Evolutionary conservation across 1,140 invertebrate genomes (phyloP).

Genomic region (Argopecten irradians): DNA sequence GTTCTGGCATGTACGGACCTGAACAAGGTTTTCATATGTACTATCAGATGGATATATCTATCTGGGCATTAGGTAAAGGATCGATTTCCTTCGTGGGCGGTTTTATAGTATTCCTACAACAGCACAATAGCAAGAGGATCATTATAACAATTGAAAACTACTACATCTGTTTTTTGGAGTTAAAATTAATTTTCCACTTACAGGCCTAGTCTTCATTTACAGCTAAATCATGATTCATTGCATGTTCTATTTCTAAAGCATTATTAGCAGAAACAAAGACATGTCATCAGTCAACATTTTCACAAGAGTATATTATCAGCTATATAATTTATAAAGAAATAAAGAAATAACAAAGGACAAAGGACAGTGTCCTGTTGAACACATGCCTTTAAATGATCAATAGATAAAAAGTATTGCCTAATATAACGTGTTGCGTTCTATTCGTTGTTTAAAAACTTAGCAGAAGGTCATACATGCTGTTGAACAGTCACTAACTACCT

Average conservation of each 20-base stretch:
- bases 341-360: conserved; percentile 26
- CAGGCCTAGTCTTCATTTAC: not conserved
- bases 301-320: not conserved
- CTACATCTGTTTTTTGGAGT: no score
- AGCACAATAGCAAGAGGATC: no score
- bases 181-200: conserved; percentile 11
- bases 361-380: conserved; percentile 31
- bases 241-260: not conserved
- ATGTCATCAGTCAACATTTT: conserved; percentile 26
- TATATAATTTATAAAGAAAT: conserved; percentile 32
- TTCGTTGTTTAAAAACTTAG: no score
- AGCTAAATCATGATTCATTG: not conserved
- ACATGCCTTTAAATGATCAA: conserved; percentile 11
- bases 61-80: no score
- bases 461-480: no score
- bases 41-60: no score
- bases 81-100: no score
- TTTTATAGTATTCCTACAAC: no score
- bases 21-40: no score
- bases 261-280: not conserved
- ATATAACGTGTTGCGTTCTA: not conserved
- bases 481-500: no score
- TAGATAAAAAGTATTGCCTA: conserved; percentile 7
- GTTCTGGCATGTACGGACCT: no score
- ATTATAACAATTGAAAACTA: not conserved